A percentile compares a stretch with the other conserved stretches of the same genome.
These are phyloP conservation scores for Poeciliopsis gracilis DNA, from an alignment of 2,797 vertebrate species.

Conservation along the genomic window DNA sequence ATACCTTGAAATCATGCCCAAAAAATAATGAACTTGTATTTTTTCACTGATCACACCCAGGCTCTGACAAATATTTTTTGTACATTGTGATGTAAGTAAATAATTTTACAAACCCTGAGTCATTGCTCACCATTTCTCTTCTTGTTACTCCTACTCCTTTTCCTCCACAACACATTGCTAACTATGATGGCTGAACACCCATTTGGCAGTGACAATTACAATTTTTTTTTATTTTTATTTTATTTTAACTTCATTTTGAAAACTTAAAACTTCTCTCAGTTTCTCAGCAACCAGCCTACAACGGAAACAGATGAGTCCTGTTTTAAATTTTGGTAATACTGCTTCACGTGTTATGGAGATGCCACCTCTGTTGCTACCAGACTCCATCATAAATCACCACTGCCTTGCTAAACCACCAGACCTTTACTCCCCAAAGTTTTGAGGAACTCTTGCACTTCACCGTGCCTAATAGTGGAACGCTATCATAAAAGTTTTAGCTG, in stretches of 20 bases:
- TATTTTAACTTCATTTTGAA: not conserved
- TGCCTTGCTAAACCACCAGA: not conserved
- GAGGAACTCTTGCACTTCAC: not conserved
- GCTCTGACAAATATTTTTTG: not conserved
- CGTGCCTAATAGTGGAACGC: not conserved
- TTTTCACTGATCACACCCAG: not conserved
- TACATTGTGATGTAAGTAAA: not conserved
- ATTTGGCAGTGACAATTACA: not conserved
- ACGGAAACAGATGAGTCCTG: not conserved
- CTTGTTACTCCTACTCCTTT: not conserved
- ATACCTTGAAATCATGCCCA: not conserved
- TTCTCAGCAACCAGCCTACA: not conserved
- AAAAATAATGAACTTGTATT: not conserved
- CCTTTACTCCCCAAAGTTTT: not conserved
- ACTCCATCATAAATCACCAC: not conserved
- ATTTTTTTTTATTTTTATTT: not conserved
- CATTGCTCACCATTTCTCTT: not conserved
- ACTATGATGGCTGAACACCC: not conserved
- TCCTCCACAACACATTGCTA: not conserved
- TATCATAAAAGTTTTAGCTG: not conserved
- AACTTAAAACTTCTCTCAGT: not conserved
- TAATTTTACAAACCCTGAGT: not conserved
- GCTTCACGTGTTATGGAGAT: not conserved
- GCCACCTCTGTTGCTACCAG: not conserved
- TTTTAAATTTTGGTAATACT: not conserved